These are phyloP conservation scores for Eueremaeus valkanovi DNA, from an alignment of 2,888 invertebrate species.

Conservation along the genomic window DNA sequence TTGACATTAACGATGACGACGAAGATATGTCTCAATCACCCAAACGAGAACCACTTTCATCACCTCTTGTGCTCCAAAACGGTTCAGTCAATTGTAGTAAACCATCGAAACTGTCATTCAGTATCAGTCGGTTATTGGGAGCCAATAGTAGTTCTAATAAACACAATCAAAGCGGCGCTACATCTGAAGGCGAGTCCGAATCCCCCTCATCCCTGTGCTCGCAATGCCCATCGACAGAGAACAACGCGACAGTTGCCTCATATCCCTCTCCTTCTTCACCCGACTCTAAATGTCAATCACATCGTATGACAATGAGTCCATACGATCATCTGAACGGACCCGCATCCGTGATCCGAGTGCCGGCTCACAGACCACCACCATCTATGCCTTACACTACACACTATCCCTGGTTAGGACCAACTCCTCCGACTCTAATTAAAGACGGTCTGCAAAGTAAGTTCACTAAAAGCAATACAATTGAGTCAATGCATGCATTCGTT, in stretches of 20 bases:
- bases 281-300: slow-evolving; percentile 40
- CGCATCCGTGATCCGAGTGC: slow-evolving; percentile 53
- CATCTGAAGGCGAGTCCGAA: slow-evolving; percentile 22
- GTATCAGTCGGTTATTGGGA: slow-evolving; percentile 72
- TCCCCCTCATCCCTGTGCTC: slow-evolving; percentile 28
- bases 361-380: slow-evolving; percentile 66
- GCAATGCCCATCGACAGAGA: slow-evolving; percentile 40
- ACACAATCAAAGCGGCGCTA: slow-evolving; percentile 16
- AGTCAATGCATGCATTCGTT: background rate
- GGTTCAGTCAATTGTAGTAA: slow-evolving; percentile 27
- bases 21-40: slow-evolving; percentile 34
- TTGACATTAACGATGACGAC: slow-evolving; percentile 36
- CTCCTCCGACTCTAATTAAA: slow-evolving; percentile 61
- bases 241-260: slow-evolving; percentile 34
- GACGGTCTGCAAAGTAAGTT: slow-evolving; percentile 74
- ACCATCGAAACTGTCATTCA: slow-evolving; percentile 61
- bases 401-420: slow-evolving; percentile 46
- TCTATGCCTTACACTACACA: slow-evolving; percentile 43
- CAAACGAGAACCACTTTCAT: background rate
- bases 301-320: slow-evolving; percentile 37
- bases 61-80: slow-evolving; percentile 31
- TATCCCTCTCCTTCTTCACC: slow-evolving; percentile 41
- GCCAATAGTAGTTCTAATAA: slow-evolving; percentile 42
- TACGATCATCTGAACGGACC: slow-evolving; percentile 45
- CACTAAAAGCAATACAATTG: no score